A percentile compares a stretch with the other conserved stretches of the same genome.
Evolutionary conservation across 2,113 vertebrate species (phyloP).

Genomic region (Gobio gobio): DNA sequence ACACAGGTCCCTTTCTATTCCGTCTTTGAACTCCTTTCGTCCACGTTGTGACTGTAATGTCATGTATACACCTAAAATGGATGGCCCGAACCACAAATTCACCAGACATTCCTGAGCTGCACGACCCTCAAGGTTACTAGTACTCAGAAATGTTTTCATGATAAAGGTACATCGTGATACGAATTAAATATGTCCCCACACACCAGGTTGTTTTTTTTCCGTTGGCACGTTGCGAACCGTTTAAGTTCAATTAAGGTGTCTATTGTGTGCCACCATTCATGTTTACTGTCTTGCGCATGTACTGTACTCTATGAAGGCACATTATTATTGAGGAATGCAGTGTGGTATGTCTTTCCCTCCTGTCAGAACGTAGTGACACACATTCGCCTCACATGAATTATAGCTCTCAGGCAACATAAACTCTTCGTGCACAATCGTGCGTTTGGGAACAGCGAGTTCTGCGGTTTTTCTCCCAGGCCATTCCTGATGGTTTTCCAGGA

Average conservation of each 20-base stretch:
- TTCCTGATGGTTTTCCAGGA: slow-evolving; percentile 25
- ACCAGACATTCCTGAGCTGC: slow-evolving; percentile 52
- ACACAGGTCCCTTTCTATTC: slow-evolving; percentile 82
- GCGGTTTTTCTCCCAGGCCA: slow-evolving; percentile 25
- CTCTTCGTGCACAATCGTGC: neutral
- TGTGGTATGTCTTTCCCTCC: slow-evolving; percentile 37
- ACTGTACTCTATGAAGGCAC: slow-evolving; percentile 3
- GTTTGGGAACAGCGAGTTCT: slow-evolving; percentile 26
- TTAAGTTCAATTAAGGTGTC: neutral
- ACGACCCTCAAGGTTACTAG: slow-evolving; percentile 22
- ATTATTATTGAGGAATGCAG: slow-evolving; percentile 43
- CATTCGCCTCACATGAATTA: slow-evolving; percentile 13
- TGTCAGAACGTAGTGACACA: slow-evolving; percentile 24
- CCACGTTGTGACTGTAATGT: slow-evolving; percentile 73
- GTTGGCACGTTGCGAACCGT: neutral
- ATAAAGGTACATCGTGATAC: neutral
- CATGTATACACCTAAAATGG: slow-evolving; percentile 61
- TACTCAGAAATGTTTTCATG: neutral
- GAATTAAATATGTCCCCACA: neutral
- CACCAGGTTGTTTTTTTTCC: neutral
- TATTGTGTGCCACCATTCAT: neutral
- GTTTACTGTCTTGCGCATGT: neutral
- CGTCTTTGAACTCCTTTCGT: slow-evolving; percentile 75
- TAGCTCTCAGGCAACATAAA: slow-evolving; percentile 43
- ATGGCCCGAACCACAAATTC: slow-evolving; percentile 67